Evolutionary conservation across 2,113 vertebrate species (phyloP).

Genomic region (Aleadryas rufinucha): DNA sequence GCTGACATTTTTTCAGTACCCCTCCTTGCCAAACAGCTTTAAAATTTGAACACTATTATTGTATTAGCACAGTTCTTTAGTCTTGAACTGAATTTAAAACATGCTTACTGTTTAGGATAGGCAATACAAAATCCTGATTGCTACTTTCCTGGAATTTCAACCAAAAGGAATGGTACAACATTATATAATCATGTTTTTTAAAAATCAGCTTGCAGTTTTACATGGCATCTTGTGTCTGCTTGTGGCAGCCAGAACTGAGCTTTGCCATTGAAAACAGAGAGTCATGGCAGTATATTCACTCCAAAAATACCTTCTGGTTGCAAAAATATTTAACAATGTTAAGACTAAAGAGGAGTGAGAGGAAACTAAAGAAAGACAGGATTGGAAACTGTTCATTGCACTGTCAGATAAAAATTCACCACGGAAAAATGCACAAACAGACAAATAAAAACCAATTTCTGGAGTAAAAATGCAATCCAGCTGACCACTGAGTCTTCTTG

Average conservation of each 20-base stretch:
- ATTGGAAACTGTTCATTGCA: conserved; percentile 16
- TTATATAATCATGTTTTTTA: conserved; percentile 58
- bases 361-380: conserved; percentile 43
- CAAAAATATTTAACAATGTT: conserved; percentile 63
- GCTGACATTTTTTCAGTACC: conserved; percentile 5
- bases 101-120: conserved; percentile 29
- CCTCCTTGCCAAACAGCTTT: conserved; percentile 23
- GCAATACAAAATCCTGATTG: conserved; percentile 27
- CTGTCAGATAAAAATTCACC: conserved; percentile 27
- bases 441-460: not conserved
- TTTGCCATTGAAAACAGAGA: conserved; percentile 61
- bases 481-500: not conserved
- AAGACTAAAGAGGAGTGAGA: conserved; percentile 36
- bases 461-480: not conserved
- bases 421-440: not conserved
- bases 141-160: conserved; percentile 61
- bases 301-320: conserved; percentile 67
- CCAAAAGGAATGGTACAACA: conserved; percentile 34
- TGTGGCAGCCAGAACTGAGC: conserved; percentile 39
- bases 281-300: conserved; percentile 52
- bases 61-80: not conserved
- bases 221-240: conserved; percentile 51
- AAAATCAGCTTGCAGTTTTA: conserved; percentile 54
- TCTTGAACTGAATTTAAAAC: conserved; percentile 25
- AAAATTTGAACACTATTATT: not conserved